Conservation (phyloP, 2,888 invertebrate genomes). For the Actias luna region DNA sequence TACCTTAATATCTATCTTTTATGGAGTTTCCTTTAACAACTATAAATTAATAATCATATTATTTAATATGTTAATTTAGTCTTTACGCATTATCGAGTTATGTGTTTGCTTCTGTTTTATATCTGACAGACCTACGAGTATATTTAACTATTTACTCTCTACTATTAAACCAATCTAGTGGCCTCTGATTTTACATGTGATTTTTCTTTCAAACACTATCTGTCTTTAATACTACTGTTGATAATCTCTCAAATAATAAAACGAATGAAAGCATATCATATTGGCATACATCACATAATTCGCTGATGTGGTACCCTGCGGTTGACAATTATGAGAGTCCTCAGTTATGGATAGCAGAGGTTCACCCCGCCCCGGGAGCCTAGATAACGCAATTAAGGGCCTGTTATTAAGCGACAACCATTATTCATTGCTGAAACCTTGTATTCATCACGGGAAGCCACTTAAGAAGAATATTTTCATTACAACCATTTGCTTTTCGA, state of each 20-base stretch:
- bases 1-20: not conserved
- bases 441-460: constrained; percentile 48
- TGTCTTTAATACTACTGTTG: not conserved
- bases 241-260: not conserved
- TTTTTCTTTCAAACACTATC: too few species aligned
- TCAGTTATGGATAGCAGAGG: constrained; percentile 68
- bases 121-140: not conserved
- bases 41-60: not conserved
- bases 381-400: constrained; percentile 75
- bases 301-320: constrained; percentile 38
- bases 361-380: constrained; percentile 54
- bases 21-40: not conserved
- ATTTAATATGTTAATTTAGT: not conserved
- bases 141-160: not conserved
- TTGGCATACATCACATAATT: constrained; percentile 38
- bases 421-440: constrained; percentile 69
- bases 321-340: constrained; percentile 72
- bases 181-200: too few species aligned
- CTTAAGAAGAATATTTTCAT: constrained; percentile 40
- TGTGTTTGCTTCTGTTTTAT: not conserved
- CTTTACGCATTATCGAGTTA: not conserved
- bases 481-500: constrained; percentile 30
- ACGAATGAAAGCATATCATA: constrained; percentile 15
- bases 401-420: constrained; percentile 71
- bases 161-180: too few species aligned